A percentile compares a stretch with the other conserved stretches of the same genome.
These are phyloP conservation scores for Poecilobothrus nobilitatus DNA, from an alignment of 2,888 invertebrate genomes.

Conservation along the genomic window DNA sequence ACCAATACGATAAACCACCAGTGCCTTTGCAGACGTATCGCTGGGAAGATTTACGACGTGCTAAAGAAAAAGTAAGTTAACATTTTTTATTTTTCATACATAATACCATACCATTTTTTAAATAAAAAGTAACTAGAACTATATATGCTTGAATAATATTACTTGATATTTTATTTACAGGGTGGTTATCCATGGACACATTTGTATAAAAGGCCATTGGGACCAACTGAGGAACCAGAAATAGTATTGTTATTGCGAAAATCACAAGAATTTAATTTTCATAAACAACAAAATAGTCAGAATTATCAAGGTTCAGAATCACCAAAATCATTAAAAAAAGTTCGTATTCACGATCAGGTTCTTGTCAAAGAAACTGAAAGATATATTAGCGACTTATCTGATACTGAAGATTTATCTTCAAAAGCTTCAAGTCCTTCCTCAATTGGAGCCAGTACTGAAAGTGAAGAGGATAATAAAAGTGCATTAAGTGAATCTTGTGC, in stretches of 20 bases:
- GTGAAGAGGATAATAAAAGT: constrained; percentile 29
- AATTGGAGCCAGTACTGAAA: constrained; percentile 24
- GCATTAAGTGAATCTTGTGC: constrained; percentile 33
- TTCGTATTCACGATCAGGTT: constrained; percentile 43
- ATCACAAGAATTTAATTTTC: constrained; percentile 34
- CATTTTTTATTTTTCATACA: not conserved
- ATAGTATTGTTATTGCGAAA: constrained; percentile 39
- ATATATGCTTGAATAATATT: not conserved
- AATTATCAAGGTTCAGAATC: constrained; percentile 35
- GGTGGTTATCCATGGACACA: constrained; percentile 78
- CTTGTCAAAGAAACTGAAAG: constrained; percentile 42
- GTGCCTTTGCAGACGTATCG: constrained; percentile 68
- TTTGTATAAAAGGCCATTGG: constrained; percentile 57
- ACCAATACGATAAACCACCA: constrained; percentile 47
- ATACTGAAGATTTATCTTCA: constrained; percentile 30
- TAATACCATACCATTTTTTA: not conserved
- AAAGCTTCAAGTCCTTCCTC: constrained; percentile 13
- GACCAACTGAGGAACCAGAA: constrained; percentile 43
- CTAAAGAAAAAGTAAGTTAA: constrained; percentile 48
- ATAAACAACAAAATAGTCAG: constrained; percentile 23
- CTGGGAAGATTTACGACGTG: constrained; percentile 70
- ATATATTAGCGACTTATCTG: constrained; percentile 41
- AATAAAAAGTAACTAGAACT: not conserved
- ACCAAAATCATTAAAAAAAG: constrained; percentile 42
- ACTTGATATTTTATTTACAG: constrained; percentile 27